phyloP scores from a whole-genome alignment of 2,113 vertebrate species.

The Xenus cinereus region DNA sequence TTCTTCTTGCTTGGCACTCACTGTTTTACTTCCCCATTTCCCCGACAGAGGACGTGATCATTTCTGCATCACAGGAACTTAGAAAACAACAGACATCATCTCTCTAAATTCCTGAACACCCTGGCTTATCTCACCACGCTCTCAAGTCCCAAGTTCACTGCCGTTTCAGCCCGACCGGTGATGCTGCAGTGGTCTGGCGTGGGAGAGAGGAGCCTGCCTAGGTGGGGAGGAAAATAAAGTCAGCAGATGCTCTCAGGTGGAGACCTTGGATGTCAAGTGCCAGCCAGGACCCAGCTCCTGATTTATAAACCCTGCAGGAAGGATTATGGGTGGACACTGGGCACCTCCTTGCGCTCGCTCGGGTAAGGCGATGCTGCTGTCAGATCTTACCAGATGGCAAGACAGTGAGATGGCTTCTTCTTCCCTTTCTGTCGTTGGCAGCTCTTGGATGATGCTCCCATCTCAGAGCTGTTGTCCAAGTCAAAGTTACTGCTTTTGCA shows the following conservation, averaged over 20 bases:
- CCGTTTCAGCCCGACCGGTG: fast-evolving
- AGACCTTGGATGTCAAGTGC: background rate
- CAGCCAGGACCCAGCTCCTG: background rate
- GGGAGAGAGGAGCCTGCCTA: background rate
- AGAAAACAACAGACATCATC: background rate
- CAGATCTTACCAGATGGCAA: background rate
- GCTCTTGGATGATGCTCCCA: background rate
- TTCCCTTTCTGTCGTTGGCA: background rate
- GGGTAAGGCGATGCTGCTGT: background rate
- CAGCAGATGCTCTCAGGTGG: background rate
- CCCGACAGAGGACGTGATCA: background rate
- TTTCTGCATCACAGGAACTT: background rate
- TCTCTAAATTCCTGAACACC: background rate
- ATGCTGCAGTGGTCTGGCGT: fast-evolving
- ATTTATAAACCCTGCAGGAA: background rate
- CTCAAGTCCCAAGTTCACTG: background rate
- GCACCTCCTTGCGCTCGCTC: fast-evolving
- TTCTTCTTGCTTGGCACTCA: background rate
- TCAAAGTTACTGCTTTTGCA: background rate
- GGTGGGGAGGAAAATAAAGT: background rate
- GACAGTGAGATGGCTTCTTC: fast-evolving
- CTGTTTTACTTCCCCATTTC: background rate
- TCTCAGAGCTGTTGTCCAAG: background rate
- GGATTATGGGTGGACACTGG: background rate
- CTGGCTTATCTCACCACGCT: fast-evolving